Conservation (phyloP, 2,113 vertebrate genomes). For the Elanus axillaris region DNA sequence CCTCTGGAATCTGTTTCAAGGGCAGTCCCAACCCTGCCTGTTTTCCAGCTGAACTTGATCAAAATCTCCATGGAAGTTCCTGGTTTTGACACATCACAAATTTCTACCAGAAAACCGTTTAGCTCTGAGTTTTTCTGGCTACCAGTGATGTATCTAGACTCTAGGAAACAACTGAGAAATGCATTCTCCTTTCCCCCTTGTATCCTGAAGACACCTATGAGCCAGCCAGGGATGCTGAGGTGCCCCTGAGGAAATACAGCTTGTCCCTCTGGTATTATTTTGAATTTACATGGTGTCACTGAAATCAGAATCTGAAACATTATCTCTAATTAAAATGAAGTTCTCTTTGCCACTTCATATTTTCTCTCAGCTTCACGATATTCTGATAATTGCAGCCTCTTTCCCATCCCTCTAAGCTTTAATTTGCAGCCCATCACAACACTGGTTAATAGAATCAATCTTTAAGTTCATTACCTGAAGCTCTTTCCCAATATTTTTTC, state of each 20-base stretch:
- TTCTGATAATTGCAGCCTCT: slow-evolving; percentile 15
- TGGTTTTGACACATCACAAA: not conserved
- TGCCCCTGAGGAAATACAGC: not conserved
- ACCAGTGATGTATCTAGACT: not conserved
- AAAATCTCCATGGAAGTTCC: not conserved
- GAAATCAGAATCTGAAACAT: not conserved
- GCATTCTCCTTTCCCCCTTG: not conserved
- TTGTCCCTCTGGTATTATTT: not conserved
- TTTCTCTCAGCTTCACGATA: not conserved
- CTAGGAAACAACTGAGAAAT: not conserved
- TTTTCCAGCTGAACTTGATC: not conserved
- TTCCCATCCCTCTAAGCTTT: not conserved
- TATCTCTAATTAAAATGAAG: slow-evolving; percentile 10
- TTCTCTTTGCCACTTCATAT: not conserved
- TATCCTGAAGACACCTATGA: not conserved
- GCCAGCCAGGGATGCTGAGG: not conserved
- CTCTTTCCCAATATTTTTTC: slow-evolving; percentile 41
- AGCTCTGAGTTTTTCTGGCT: not conserved
- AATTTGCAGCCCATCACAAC: slow-evolving; percentile 44
- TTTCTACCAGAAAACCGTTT: not conserved
- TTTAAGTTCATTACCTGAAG: slow-evolving; percentile 48
- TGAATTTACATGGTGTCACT: not conserved
- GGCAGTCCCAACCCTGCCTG: not conserved
- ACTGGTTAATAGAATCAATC: slow-evolving; percentile 42
- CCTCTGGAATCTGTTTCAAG: not conserved